Evolutionary conservation across 2,797 vertebrate genomes (phyloP).

Genomic region (Sciaenops ocellatus): DNA sequence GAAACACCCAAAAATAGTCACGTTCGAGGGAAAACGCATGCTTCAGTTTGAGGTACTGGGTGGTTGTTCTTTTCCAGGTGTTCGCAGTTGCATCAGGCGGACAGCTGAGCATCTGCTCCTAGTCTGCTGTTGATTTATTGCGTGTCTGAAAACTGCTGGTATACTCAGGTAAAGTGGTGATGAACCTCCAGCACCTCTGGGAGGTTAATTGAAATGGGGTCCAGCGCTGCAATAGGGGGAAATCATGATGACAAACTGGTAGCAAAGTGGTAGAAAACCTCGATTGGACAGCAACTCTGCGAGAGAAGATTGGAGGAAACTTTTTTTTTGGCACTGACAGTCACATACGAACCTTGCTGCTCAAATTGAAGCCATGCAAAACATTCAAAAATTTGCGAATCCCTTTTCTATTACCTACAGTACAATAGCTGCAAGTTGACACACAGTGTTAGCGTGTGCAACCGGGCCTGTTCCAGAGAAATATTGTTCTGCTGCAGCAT

Average conservation of each 20-base stretch:
- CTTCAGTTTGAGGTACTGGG: constrained; percentile 42
- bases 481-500: constrained; percentile 53
- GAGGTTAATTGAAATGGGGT: constrained; percentile 65
- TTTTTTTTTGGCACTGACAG: background rate
- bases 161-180: constrained; percentile 67
- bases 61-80: constrained; percentile 46
- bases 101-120: constrained; percentile 40
- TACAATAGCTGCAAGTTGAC: constrained; percentile 37
- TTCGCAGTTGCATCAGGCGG: constrained; percentile 35
- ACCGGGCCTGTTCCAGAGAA: constrained; percentile 21
- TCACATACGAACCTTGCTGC: background rate
- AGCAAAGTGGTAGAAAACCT: constrained; percentile 19
- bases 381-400: constrained; percentile 19
- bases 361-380: constrained; percentile 11
- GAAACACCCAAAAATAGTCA: constrained; percentile 80
- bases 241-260: constrained; percentile 35
- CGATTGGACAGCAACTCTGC: constrained; percentile 9
- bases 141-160: constrained; percentile 48
- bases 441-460: constrained; percentile 16
- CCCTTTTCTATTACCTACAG: constrained; percentile 30
- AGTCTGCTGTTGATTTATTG: constrained; percentile 48
- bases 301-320: background rate
- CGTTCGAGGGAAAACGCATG: constrained; percentile 51
- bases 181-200: constrained; percentile 58
- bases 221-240: constrained; percentile 21